These are phyloP conservation scores for Pelecanus crispus DNA, from an alignment of 2,113 vertebrate genomes.

Conservation along the genomic window DNA sequence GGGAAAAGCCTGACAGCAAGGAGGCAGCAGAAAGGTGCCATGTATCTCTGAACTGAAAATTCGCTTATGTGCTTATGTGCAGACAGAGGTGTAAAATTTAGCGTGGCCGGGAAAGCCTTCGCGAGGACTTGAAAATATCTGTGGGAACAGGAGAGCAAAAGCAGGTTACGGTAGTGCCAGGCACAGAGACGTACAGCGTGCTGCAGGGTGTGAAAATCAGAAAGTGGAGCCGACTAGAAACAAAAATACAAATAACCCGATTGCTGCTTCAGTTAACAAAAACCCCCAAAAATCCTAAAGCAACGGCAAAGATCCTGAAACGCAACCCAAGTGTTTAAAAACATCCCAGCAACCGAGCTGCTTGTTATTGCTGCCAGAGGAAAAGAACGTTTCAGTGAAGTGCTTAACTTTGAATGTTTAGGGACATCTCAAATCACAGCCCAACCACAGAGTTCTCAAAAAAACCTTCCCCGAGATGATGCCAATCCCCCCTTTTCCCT, in stretches of 20 bases:
- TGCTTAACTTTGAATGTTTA: neutral
- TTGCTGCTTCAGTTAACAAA: neutral
- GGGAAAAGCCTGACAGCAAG: neutral
- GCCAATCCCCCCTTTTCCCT: neutral
- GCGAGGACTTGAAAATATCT: neutral
- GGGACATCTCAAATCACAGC: neutral
- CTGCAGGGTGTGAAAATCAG: neutral
- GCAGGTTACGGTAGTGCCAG: neutral
- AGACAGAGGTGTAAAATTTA: neutral
- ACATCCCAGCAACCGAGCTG: neutral
- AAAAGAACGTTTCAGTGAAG: neutral
- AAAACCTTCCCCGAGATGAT: rapidly evolving
- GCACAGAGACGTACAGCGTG: neutral
- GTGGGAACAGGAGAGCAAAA: neutral
- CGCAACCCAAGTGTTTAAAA: neutral
- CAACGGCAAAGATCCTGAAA: neutral
- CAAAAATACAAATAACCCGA: neutral
- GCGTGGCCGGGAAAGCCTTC: neutral
- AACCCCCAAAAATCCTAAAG: neutral
- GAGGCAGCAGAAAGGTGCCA: neutral
- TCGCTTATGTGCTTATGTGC: rapidly evolving
- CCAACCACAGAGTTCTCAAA: neutral
- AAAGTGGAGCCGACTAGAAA: neutral
- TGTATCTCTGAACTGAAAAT: neutral
- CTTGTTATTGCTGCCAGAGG: neutral